Percentiles rank a stretch among this genome's conserved stretches.
Conservation (phyloP, 1,140 invertebrate species). For the Leptoteleia sp. region DNA sequence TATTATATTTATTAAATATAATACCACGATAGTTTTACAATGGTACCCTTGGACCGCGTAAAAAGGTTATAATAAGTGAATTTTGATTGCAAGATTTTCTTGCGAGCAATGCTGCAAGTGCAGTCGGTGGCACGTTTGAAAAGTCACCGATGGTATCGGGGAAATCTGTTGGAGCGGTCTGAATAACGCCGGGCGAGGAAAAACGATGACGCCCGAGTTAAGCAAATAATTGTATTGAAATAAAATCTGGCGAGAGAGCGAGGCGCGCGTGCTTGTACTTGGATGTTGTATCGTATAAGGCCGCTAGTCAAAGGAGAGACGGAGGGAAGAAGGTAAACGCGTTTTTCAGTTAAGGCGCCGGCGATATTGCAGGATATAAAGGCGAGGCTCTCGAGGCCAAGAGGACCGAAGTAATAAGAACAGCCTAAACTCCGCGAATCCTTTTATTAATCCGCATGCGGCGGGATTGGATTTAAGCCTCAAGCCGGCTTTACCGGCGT, state of each 20-base stretch:
- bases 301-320: constrained; percentile 61
- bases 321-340: constrained; percentile 65
- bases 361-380: constrained; percentile 72
- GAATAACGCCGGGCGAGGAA: neutral
- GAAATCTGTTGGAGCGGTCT: no score
- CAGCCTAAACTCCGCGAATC: constrained; percentile 78
- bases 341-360: constrained; percentile 67
- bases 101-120: no score
- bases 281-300: constrained; percentile 53
- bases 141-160: no score
- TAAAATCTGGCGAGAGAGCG: constrained; percentile 48
- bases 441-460: constrained; percentile 78
- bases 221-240: constrained; percentile 54
- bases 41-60: no score
- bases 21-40: no score
- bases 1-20: no score
- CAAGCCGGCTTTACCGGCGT: constrained; percentile 53
- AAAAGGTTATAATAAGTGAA: no score
- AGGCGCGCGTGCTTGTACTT: constrained; percentile 39
- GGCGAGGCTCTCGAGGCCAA: constrained; percentile 66
- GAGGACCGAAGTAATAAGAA: constrained; percentile 77
- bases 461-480: constrained; percentile 77
- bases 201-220: constrained; percentile 34
- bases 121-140: no score
- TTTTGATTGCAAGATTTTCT: no score